These are phyloP conservation scores for Acrobeloides nanus DNA, from an alignment of 2,888 invertebrate genomes.

Conservation along the genomic window DNA sequence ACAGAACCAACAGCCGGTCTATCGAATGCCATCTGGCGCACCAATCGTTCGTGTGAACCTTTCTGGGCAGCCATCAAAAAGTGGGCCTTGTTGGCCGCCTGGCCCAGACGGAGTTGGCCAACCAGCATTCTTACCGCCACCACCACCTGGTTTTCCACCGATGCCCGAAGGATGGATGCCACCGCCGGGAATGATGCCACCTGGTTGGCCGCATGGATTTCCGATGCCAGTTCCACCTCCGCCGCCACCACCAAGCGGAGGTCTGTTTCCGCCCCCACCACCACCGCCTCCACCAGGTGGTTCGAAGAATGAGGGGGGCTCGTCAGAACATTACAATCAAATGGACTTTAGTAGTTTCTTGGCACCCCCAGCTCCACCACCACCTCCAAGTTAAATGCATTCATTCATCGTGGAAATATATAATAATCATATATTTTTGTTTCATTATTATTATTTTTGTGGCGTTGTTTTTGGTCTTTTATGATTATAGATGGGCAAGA, in stretches of 20 bases:
- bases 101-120: background rate
- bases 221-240: constrained; percentile 40
- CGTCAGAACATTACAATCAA: too few species aligned
- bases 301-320: background rate
- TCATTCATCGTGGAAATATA: too few species aligned
- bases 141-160: background rate
- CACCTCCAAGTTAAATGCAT: constrained; percentile 16
- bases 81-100: background rate
- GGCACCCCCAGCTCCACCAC: constrained; percentile 19
- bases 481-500: too few species aligned
- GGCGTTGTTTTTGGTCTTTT: too few species aligned
- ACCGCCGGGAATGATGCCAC: constrained; percentile 8
- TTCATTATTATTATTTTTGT: too few species aligned
- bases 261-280: constrained; percentile 15
- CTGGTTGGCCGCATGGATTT: constrained; percentile 6
- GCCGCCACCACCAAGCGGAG: constrained; percentile 10
- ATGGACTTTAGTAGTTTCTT: too few species aligned
- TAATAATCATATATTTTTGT: too few species aligned
- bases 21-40: constrained; percentile 13
- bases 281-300: constrained; percentile 17
- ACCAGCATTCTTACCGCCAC: background rate
- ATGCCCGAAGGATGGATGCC: background rate
- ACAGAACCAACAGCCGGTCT: constrained; percentile 6
- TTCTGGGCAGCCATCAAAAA: constrained; percentile 4
- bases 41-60: constrained; percentile 28